phyloP scores from a whole-genome alignment of 1,140 invertebrate species.

The Conus betulinus region DNA sequence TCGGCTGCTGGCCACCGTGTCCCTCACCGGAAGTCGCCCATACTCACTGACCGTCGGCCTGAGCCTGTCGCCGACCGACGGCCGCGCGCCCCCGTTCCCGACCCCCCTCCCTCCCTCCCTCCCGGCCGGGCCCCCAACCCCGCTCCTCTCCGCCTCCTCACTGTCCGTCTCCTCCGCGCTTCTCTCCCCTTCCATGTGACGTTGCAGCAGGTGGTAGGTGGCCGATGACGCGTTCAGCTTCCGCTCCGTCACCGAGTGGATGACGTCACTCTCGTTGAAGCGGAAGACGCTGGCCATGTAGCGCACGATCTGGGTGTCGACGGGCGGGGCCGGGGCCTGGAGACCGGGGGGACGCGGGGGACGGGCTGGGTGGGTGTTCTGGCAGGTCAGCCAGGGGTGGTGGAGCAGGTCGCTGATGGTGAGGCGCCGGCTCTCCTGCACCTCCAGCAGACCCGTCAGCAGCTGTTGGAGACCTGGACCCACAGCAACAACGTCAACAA shows the following conservation, averaged over 20 bases:
- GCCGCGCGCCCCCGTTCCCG: neutral
- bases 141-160: neutral
- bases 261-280: constrained; percentile 61
- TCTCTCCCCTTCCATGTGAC: constrained; percentile 15
- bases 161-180: neutral
- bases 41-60: neutral
- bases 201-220: constrained; percentile 54
- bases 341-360: constrained; percentile 48
- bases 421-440: constrained; percentile 59
- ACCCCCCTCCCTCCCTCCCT: neutral
- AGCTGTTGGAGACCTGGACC: constrained; percentile 62
- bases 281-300: constrained; percentile 63
- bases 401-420: constrained; percentile 59
- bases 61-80: neutral
- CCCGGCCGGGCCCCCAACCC: neutral
- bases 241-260: constrained; percentile 58
- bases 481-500: neutral
- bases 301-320: constrained; percentile 55
- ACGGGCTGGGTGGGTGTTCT: constrained; percentile 44
- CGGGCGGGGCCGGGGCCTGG: constrained; percentile 44
- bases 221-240: constrained; percentile 62
- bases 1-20: neutral
- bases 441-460: constrained; percentile 59
- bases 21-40: neutral
- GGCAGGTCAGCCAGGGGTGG: constrained; percentile 61